These are phyloP conservation scores for Zosterops hypoxanthus DNA, from an alignment of 2,113 vertebrate species.

Conservation along the genomic window DNA sequence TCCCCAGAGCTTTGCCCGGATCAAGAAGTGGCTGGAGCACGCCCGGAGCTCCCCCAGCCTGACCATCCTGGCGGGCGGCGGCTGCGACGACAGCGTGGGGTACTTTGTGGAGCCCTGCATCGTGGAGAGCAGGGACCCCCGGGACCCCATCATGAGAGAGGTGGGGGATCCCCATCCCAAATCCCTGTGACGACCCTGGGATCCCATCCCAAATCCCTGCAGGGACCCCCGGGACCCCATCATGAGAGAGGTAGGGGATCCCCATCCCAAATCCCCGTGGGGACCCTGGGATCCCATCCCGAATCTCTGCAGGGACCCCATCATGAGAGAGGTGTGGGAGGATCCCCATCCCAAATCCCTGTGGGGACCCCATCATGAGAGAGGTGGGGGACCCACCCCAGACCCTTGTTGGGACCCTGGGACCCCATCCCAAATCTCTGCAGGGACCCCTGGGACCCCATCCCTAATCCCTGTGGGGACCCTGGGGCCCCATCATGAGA, in stretches of 20 bases:
- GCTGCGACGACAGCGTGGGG: conserved; percentile 80
- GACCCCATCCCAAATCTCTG: background rate
- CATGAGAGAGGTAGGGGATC: conserved; percentile 85
- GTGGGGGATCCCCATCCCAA: conserved; percentile 38
- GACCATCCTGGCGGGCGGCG: conserved; percentile 86
- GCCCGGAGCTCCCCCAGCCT: conserved; percentile 81
- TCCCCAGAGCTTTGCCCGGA: conserved; percentile 82
- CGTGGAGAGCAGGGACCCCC: conserved; percentile 84
- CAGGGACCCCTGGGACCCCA: conserved; percentile 67
- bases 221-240: conserved; percentile 87
- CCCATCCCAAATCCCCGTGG: background rate
- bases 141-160: conserved; percentile 91
- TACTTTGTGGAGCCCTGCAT: conserved; percentile 93
- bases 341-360: background rate
- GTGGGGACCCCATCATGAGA: background rate
- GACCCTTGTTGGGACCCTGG: conserved; percentile 74
- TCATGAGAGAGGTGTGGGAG: too few species aligned
- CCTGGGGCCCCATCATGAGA: background rate
- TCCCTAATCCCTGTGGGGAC: background rate
- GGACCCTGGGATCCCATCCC: background rate
- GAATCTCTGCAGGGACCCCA: background rate
- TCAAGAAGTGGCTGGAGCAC: conserved; percentile 83
- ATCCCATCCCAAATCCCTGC: background rate
- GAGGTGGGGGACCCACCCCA: background rate
- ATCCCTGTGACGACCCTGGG: background rate